Conservation (phyloP, 2,888 invertebrate species). For the Torymus auratus region DNA sequence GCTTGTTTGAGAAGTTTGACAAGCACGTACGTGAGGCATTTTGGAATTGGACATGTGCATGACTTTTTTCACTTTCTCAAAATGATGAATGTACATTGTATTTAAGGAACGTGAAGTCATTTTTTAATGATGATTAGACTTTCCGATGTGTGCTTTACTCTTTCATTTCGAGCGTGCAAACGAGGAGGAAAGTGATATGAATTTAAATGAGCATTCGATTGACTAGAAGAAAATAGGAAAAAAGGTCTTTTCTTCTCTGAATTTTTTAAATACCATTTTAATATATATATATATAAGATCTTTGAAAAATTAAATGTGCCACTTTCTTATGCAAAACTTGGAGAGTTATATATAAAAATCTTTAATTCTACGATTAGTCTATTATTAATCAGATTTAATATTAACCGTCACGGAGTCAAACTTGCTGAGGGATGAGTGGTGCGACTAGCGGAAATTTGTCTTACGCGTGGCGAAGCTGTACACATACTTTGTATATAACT, state of each 20-base stretch:
- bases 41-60: conserved; percentile 27
- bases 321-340: conserved; percentile 27
- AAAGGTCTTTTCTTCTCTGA: conserved; percentile 20
- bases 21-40: conserved; percentile 7
- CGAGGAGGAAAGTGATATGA: too few species aligned
- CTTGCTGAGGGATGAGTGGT: conserved; percentile 21
- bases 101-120: background rate
- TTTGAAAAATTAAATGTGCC: conserved; percentile 48
- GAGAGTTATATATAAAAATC: conserved; percentile 10
- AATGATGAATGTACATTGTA: conserved; percentile 7
- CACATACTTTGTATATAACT: conserved; percentile 53
- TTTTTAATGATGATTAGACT: too few species aligned
- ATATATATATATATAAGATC: conserved; percentile 13
- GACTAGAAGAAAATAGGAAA: background rate
- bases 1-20: background rate
- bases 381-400: conserved; percentile 8
- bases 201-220: too few species aligned
- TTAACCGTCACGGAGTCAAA: conserved; percentile 28
- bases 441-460: conserved; percentile 22
- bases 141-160: too few species aligned
- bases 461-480: conserved; percentile 39
- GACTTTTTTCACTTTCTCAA: conserved; percentile 30
- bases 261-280: conserved; percentile 17
- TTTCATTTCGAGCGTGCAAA: too few species aligned
- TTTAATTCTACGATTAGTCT: conserved; percentile 26